Evolutionary conservation across 92 coral and sea anemone species (phyloP).

Genomic region (Zoanthus sansibaricus): DNA sequence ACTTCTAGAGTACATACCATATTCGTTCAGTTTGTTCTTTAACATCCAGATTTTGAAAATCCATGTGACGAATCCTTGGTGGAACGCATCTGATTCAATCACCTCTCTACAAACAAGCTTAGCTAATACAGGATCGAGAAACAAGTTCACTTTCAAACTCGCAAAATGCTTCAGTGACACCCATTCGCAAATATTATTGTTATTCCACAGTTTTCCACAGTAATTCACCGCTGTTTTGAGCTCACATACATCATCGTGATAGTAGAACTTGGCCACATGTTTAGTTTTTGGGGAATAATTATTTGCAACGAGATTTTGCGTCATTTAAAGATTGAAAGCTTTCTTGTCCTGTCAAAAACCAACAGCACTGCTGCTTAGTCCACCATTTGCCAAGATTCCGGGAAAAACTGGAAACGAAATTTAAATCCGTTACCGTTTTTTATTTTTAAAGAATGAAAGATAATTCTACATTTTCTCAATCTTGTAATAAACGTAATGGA

Average conservation of each 20-base stretch:
- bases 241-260: conserved; percentile 21
- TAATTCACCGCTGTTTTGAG: conserved; percentile 10
- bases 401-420: conserved; percentile 25
- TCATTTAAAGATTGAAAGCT: background rate
- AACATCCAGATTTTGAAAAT: conserved; percentile 60
- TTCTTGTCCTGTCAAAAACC: background rate
- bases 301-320: background rate
- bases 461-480: too few relatives aligned
- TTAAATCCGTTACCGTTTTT: background rate
- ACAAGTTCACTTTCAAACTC: conserved; percentile 23
- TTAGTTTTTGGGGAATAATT: background rate
- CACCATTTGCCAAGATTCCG: background rate
- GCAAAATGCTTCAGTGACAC: background rate
- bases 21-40: background rate
- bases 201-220: background rate
- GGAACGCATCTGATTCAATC: conserved; percentile 50
- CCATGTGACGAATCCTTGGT: conserved; percentile 68
- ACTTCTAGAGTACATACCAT: background rate
- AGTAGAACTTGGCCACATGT: conserved; percentile 28
- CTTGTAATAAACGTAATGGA: background rate
- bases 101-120: conserved; percentile 66
- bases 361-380: background rate
- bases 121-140: conserved; percentile 72
- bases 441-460: background rate
- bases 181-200: background rate